Percentiles rank a stretch among this genome's conserved stretches.
Conservation (phyloP, 2,888 invertebrate genomes). For the Zaprionus obscuricornis region DNA sequence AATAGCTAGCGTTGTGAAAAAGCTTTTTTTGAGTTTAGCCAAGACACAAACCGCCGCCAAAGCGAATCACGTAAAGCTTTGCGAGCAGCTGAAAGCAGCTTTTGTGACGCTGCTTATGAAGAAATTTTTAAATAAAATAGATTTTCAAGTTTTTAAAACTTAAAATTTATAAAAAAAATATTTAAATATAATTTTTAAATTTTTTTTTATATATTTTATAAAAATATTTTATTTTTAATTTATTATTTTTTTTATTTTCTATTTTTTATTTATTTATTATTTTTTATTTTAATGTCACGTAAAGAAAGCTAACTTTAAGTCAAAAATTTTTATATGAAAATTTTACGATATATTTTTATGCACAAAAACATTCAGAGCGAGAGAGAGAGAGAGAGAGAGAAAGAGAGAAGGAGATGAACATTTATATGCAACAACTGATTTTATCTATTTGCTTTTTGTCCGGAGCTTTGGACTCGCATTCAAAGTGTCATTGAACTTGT, state of each 20-base stretch:
- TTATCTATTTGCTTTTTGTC: background rate
- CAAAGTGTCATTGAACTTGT: constrained; percentile 61
- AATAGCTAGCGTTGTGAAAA: background rate
- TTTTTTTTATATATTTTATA: too few species aligned
- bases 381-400: too few species aligned
- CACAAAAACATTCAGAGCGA: too few species aligned
- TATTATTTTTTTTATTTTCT: background rate
- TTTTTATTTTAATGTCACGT: background rate
- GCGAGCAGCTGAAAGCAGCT: background rate
- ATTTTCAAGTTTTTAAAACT: too few species aligned
- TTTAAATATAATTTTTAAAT: too few species aligned
- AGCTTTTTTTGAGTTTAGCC: constrained; percentile 22
- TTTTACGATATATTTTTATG: constrained; percentile 23
- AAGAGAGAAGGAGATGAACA: too few species aligned
- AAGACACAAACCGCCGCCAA: constrained; percentile 43
- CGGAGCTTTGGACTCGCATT: constrained; percentile 29
- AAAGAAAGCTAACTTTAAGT: background rate
- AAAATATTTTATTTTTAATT: too few species aligned
- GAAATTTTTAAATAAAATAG: too few species aligned
- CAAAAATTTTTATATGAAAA: background rate
- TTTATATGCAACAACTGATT: constrained; percentile 18
- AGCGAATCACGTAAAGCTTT: constrained; percentile 18
- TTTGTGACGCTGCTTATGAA: too few species aligned
- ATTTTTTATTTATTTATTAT: background rate
- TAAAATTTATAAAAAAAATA: too few species aligned